Evolutionary conservation across 2,113 vertebrate genomes (phyloP), one percentile per base, ranked within the genome.

Genomic region (Cacatua alba): DNA sequence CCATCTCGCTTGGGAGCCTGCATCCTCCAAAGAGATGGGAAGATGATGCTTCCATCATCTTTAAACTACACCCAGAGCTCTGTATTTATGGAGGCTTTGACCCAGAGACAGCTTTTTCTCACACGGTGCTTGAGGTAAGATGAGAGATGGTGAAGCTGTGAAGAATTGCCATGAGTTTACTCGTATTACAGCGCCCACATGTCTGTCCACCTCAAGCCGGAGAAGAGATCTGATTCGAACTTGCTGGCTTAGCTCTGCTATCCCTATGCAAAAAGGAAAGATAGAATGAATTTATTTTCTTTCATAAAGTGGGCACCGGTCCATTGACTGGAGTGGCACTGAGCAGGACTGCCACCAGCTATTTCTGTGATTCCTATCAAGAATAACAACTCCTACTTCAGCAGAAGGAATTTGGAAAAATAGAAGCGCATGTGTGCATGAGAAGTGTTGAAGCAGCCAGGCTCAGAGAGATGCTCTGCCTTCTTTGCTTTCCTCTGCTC

Each of bases 121-220:
- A 37, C 78, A 11, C 16, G 6, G 12, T 25, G 49, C 62, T 60
- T 2, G 77, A 17, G 48, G 51, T 39, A 72, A 71, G 64, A 46
- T 64, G 64, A 3, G 17, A 62, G 77, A 2, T 5, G 26, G 23
- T 7, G 52, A 0, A 8, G 57, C n/a, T 83, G 2, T 3, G 3
- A 44, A 52, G 57, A 41, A 0, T 7, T 59, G 70, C 57, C 63
- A 1, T n/a, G 55, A 13, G 12, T 70, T 87, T 64, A 51, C 31
- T 33, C 17, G 7, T 62, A 23, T 70, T 75, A 75, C 41, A 71
- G 35, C 37, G 69, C 60, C 21, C 53, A 48, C 14, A 13, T 49
- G 67, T 78, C 69, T 55, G 11, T 41, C 63, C 44, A 57, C 29
- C 48, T n/a, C 29, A 17, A 37, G 25, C 44, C 60, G 62, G 25